Conservation (phyloP, 2,797 vertebrate species). For the Heteromormyrus szaboi region DNA sequence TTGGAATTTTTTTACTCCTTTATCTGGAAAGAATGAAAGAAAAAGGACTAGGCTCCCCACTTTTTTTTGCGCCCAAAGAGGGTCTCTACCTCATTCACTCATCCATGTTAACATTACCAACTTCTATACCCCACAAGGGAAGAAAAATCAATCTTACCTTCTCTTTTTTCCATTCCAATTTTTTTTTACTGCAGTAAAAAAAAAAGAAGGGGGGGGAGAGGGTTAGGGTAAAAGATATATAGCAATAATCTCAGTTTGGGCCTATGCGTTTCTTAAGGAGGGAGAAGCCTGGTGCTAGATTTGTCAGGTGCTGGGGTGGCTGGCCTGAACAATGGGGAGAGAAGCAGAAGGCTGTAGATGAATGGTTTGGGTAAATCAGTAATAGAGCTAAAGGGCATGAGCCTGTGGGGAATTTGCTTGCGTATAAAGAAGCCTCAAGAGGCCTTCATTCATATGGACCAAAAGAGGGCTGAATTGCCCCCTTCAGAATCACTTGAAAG, state of each 20-base stretch:
- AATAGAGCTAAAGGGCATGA: constrained; percentile 93
- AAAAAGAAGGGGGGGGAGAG: constrained; percentile 16
- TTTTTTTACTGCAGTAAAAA: constrained; percentile 36
- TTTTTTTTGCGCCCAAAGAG: constrained; percentile 40
- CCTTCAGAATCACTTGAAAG: constrained; percentile 95
- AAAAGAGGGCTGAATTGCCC: constrained; percentile 86
- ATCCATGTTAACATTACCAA: constrained; percentile 51
- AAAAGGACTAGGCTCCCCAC: constrained; percentile 48
- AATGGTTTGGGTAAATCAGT: constrained; percentile 93
- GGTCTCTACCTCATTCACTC: constrained; percentile 49
- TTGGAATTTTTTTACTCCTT: constrained; percentile 76
- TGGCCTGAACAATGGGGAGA: constrained; percentile 64
- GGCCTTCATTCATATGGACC: constrained; percentile 83
- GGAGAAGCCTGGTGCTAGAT: constrained; percentile 61
- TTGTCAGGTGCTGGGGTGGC: constrained; percentile 77
- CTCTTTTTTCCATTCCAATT: constrained; percentile 21
- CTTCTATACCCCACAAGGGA: constrained; percentile 39
- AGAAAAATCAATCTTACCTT: constrained; percentile 51
- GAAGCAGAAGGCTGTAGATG: constrained; percentile 88
- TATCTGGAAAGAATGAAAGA: constrained; percentile 55
- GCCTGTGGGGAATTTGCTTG: constrained; percentile 82
- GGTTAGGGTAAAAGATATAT: constrained; percentile 40
- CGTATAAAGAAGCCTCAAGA: constrained; percentile 84
- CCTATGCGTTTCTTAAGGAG: constrained; percentile 43
- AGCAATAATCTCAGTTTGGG: constrained; percentile 50